Evolutionary conservation across 2,888 invertebrate species (phyloP).

Genomic region (Parnassius orleans): DNA sequence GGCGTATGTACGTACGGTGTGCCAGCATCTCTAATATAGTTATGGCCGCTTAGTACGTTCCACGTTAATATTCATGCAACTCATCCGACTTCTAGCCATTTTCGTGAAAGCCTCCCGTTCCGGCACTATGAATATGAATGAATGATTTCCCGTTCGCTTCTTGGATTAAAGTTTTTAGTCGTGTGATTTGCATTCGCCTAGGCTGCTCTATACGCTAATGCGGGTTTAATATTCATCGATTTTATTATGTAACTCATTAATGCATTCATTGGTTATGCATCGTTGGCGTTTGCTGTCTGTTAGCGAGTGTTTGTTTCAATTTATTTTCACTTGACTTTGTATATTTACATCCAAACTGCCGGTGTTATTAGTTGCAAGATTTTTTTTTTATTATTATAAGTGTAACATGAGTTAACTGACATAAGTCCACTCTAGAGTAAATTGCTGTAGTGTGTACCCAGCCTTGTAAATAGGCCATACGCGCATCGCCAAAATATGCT

Average conservation of each 20-base stretch:
- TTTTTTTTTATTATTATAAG: no score
- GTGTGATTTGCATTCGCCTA: conserved; percentile 34
- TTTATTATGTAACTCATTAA: not conserved
- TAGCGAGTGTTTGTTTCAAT: no score
- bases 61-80: conserved; percentile 80
- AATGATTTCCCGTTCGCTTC: conserved; percentile 70
- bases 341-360: no score
- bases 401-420: no score
- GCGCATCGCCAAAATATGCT: no score
- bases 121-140: conserved; percentile 76
- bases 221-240: conserved; percentile 23
- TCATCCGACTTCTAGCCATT: conserved; percentile 74
- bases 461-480: no score
- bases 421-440: no score
- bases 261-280: no score
- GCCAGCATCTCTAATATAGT: conserved; percentile 72
- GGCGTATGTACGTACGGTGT: conserved; percentile 54
- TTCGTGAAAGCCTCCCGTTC: conserved; percentile 71
- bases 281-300: no score
- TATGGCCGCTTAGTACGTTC: conserved; percentile 67
- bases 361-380: no score
- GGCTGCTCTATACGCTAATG: conserved; percentile 1
- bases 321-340: no score
- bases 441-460: no score
- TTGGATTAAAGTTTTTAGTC: conserved; percentile 68